A percentile compares a stretch with the other conserved stretches of the same genome.
Conservation (phyloP, 2,888 invertebrate genomes). For the Cheiracanthium punctorium region DNA sequence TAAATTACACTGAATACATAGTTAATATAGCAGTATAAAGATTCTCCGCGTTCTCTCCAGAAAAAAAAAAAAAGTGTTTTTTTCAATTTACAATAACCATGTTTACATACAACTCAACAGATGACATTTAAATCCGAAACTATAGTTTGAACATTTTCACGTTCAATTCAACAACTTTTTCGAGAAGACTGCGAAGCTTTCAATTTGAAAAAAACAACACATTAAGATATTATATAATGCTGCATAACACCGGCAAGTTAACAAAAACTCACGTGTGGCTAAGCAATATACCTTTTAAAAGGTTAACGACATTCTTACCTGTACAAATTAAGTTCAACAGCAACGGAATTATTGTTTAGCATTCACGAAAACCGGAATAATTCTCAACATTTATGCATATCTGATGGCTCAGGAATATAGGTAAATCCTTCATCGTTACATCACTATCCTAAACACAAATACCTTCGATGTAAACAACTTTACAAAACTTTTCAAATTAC, state of each 20-base stretch:
- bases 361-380: conserved; percentile 14
- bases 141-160: no score
- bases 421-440: background rate
- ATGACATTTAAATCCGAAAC: no score
- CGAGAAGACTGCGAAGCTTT: no score
- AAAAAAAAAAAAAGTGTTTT: no score
- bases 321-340: conserved; percentile 57
- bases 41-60: no score
- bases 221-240: no score
- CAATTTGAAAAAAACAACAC: no score
- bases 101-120: no score
- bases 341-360: conserved; percentile 50
- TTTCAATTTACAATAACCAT: no score
- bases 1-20: no score
- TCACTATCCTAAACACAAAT: conserved; percentile 16
- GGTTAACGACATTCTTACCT: conserved; percentile 69
- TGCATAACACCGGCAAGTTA: conserved; percentile 3
- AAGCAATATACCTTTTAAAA: conserved; percentile 47
- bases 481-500: conserved; percentile 54
- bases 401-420: background rate
- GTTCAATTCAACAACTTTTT: no score
- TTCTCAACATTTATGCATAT: background rate
- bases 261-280: conserved; percentile 40
- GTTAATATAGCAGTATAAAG: no score
- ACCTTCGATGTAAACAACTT: conserved; percentile 51